A percentile compares a stretch with the other conserved stretches of the same genome.
Evolutionary conservation across 1,140 invertebrate species (phyloP).

Genomic region (Ditylenchus dipsaci): DNA sequence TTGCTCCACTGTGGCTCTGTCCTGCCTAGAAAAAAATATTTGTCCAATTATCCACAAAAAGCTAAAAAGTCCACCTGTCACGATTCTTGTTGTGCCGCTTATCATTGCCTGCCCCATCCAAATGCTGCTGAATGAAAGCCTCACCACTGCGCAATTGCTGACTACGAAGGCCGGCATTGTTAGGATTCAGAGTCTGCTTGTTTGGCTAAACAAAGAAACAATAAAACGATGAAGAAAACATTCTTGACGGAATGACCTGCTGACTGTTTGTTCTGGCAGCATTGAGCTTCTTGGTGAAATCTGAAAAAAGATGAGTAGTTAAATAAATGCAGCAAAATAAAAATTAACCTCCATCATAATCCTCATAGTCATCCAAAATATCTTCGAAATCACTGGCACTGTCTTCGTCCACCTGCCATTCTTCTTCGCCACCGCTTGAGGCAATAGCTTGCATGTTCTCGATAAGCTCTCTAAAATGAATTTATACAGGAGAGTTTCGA

Average conservation of each 20-base stretch:
- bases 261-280: conserved; percentile 25
- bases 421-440: background rate
- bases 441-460: background rate
- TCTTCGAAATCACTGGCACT: conserved; percentile 21
- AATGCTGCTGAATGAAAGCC: conserved; percentile 37
- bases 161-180: conserved; percentile 12
- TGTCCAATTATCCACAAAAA: too few relatives aligned
- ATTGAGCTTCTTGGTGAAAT: conserved; percentile 59
- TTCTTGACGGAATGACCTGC: background rate
- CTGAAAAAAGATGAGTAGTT: conserved; percentile 28
- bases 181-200: background rate
- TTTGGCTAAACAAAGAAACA: conserved; percentile 5
- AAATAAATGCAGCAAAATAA: conserved; percentile 24
- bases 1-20: conserved; percentile 89
- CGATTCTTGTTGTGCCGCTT: conserved; percentile 74
- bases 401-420: background rate
- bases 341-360: conserved; percentile 53
- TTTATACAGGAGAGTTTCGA: too few relatives aligned
- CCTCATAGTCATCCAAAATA: conserved; percentile 43
- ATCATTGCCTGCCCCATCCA: conserved; percentile 34
- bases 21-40: conserved; percentile 65
- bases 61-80: background rate
- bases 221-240: background rate
- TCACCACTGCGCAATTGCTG: conserved; percentile 23
- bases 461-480: too few relatives aligned